A percentile compares a stretch with the other conserved stretches of the same genome.
These are phyloP conservation scores for Vulpes ferrilata DNA, from an alignment of 2,113 vertebrate genomes.

Conservation along the genomic window DNA sequence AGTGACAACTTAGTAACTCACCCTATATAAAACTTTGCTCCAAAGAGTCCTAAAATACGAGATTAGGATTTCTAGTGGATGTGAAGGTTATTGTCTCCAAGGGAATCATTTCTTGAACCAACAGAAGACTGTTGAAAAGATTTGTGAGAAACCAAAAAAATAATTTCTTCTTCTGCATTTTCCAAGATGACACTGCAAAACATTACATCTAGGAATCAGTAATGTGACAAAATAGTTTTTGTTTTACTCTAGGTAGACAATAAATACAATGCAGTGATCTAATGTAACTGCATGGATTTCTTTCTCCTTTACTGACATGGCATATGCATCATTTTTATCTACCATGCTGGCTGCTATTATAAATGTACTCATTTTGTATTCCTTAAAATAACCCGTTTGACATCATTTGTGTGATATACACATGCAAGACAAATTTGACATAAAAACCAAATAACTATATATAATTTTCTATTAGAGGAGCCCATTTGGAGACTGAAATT, in stretches of 20 bases:
- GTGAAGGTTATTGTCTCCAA: not conserved
- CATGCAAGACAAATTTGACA: conserved; percentile 6
- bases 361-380: not conserved
- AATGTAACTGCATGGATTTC: not conserved
- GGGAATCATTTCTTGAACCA: not conserved
- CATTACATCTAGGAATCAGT: not conserved
- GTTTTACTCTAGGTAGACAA: conserved; percentile 35
- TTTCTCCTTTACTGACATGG: conserved; percentile 35
- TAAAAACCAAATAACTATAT: not conserved
- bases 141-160: conserved; percentile 27
- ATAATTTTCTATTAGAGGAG: not conserved
- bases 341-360: not conserved
- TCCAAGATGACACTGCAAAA: conserved; percentile 1
- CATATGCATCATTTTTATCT: conserved; percentile 25
- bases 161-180: not conserved
- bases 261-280: conserved; percentile 29
- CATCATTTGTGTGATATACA: not conserved
- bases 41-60: not conserved
- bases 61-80: not conserved
- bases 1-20: not conserved
- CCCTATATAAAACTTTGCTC: not conserved
- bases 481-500: conserved; percentile 52
- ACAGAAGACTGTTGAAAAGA: not conserved
- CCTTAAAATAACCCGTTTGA: conserved; percentile 41
- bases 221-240: conserved; percentile 48